phyloP scores from a whole-genome alignment of 2,113 vertebrate species.

The Onychostruthus taczanowskii region DNA sequence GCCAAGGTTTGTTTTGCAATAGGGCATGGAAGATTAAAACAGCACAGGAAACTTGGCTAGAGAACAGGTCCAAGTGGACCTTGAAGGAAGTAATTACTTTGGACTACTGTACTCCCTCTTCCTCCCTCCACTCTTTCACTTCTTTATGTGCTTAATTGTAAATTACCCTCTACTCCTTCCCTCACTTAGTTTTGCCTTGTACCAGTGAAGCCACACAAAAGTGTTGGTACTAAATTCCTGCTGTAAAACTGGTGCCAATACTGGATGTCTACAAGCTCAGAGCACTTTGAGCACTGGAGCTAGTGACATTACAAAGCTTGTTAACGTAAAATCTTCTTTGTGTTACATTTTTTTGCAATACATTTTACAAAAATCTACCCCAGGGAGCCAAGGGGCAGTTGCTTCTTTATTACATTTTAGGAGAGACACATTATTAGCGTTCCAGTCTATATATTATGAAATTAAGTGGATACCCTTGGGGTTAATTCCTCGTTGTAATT shows the following conservation, averaged over 20 bases:
- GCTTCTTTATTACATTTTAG: slow-evolving; percentile 79
- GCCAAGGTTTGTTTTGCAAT: slow-evolving; percentile 9
- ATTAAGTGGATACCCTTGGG: slow-evolving; percentile 84
- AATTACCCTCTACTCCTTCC: slow-evolving; percentile 18
- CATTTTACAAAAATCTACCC: slow-evolving; percentile 75
- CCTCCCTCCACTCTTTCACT: background rate
- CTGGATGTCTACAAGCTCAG: background rate
- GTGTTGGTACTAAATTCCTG: background rate
- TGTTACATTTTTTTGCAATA: slow-evolving; percentile 64
- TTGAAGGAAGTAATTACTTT: slow-evolving; percentile 42
- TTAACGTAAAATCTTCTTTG: slow-evolving; percentile 70
- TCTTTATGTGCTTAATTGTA: slow-evolving; percentile 52
- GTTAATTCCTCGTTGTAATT: slow-evolving; percentile 84
- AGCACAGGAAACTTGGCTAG: background rate
- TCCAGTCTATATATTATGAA: slow-evolving; percentile 86
- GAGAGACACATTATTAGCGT: slow-evolving; percentile 75
- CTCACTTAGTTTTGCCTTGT: background rate
- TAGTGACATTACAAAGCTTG: slow-evolving; percentile 59
- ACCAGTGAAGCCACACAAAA: background rate
- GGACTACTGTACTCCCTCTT: background rate
- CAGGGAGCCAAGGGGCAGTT: slow-evolving; percentile 77
- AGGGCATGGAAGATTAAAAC: slow-evolving; percentile 46
- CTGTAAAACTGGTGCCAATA: background rate
- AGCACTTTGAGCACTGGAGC: slow-evolving; percentile 1
- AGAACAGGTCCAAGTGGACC: background rate